Conservation (phyloP, 1,140 invertebrate species). For the Tribolium madens region DNA sequence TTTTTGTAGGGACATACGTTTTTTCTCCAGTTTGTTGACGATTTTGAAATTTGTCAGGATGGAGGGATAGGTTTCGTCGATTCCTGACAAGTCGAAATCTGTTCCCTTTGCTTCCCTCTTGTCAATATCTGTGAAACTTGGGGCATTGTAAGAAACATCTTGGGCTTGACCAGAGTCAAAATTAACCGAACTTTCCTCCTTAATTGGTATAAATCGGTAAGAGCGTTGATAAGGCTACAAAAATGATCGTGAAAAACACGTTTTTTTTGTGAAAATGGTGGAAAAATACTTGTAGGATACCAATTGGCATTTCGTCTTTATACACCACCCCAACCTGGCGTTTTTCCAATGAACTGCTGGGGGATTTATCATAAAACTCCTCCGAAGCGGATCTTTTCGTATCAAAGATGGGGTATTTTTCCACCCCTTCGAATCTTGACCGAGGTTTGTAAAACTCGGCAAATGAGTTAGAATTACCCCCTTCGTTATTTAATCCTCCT, state of each 20-base stretch:
- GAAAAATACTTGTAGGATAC: conserved; percentile 59
- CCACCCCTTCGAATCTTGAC: background rate
- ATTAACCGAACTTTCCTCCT: conserved; percentile 21
- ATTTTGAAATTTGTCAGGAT: conserved; percentile 58
- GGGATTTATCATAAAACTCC: background rate
- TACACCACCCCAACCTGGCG: conserved; percentile 57
- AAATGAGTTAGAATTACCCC: background rate
- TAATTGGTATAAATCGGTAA: conserved; percentile 54
- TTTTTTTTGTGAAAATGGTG: background rate
- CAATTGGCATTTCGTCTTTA: conserved; percentile 59
- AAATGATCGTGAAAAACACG: background rate
- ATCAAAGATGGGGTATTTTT: background rate
- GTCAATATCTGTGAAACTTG: conserved; percentile 7
- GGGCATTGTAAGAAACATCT: conserved; percentile 1
- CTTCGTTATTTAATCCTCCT: background rate
- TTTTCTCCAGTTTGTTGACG: conserved; percentile 50
- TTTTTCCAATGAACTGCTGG: background rate
- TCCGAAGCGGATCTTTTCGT: background rate
- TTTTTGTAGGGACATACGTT: too few species aligned
- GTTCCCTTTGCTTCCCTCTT: conserved; percentile 25
- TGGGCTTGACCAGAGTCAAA: background rate
- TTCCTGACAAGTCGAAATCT: background rate
- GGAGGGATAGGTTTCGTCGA: conserved; percentile 52
- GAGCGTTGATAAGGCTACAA: conserved; percentile 53
- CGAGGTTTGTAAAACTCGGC: background rate